phyloP scores from a whole-genome alignment of 2,797 vertebrate genomes.

The Carapus acus region DNA sequence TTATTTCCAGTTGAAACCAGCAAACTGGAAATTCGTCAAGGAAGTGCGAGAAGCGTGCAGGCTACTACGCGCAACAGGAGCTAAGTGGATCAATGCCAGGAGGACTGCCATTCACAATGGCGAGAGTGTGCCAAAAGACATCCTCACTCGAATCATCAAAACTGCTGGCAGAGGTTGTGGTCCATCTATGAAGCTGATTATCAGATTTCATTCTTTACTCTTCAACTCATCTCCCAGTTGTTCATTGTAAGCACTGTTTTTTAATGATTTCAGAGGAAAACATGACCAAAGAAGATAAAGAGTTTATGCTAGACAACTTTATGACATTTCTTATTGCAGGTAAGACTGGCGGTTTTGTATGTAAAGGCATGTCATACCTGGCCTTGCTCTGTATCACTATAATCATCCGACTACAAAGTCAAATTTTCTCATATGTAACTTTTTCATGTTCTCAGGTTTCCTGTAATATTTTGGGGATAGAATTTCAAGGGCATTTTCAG shows the following conservation, averaged over 20 bases:
- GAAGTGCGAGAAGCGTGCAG: constrained; percentile 71
- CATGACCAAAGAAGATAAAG: constrained; percentile 71
- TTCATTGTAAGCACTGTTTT: too few relatives aligned
- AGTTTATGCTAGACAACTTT: constrained; percentile 87
- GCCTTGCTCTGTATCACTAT: too few relatives aligned
- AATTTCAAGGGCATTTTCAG: too few relatives aligned
- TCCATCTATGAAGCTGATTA: too few relatives aligned
- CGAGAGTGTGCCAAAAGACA: constrained; percentile 77
- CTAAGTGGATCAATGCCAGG: constrained; percentile 76
- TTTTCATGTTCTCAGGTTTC: too few relatives aligned
- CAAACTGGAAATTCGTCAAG: constrained; percentile 68
- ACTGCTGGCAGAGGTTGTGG: constrained; percentile 54
- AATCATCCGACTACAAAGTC: too few relatives aligned
- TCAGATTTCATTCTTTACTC: too few relatives aligned
- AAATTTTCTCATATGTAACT: too few relatives aligned
- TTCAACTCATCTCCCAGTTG: too few relatives aligned
- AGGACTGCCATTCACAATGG: constrained; percentile 71
- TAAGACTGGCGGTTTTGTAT: constrained; percentile 50
- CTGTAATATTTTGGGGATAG: too few relatives aligned
- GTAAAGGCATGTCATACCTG: too few relatives aligned
- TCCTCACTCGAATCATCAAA: constrained; percentile 87
- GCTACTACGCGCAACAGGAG: constrained; percentile 78
- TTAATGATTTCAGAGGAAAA: constrained; percentile 67
- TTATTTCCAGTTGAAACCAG: constrained; percentile 70
- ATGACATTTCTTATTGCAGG: constrained; percentile 89